Base-by-base conservation (phyloP, 2,888 invertebrate species). In the Lasius platythorax region DNA sequence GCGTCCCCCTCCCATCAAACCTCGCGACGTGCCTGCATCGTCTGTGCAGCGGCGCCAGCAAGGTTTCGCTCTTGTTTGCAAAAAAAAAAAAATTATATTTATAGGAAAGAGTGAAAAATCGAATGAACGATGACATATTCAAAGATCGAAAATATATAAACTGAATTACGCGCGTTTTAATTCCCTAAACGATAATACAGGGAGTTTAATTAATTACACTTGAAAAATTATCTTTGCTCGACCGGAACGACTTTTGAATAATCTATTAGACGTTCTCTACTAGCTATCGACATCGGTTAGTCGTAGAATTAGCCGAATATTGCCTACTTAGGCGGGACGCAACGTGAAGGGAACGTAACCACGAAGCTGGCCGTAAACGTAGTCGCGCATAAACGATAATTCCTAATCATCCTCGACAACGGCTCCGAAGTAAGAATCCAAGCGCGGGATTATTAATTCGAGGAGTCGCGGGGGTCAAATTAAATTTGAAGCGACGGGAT, bases 401-500 rank as follows among this genome's bases (percentile, higher is more conserved):
- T 79, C 23, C 79, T 79, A 79, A 81, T 81, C 75, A 61, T 74
- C 75, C 46, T 61, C 75, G 61, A 78, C 53, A 30, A 72, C 79
- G 33, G 28, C 58, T 9, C 37, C 28, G 46, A 81, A 81, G 61
- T 81, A 81, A 61, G 75, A 81, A 81, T 81, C 75, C 79, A 74
- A 81, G 61, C 83, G 82, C 83, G 23, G 67, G 82, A 82, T 83
- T 82, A 83, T 83, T 83, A 82, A 83, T 83, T 68, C 61, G 83
- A 83, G 37, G 68, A 81, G 83, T 83, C 68, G 83, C 82, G 82
- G 81, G 83, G 90, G 90, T 89, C 90, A 90, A 89, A 89, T 89
- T 89, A 89, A 89, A 89, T 90, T 88, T 86, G 83, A 81, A 88
- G 89, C 90, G 87, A 76, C 85, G 84, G 81, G 78, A 90, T 61